phyloP scores from a whole-genome alignment of 1,140 invertebrate species.

The Drosophila ironensis region DNA sequence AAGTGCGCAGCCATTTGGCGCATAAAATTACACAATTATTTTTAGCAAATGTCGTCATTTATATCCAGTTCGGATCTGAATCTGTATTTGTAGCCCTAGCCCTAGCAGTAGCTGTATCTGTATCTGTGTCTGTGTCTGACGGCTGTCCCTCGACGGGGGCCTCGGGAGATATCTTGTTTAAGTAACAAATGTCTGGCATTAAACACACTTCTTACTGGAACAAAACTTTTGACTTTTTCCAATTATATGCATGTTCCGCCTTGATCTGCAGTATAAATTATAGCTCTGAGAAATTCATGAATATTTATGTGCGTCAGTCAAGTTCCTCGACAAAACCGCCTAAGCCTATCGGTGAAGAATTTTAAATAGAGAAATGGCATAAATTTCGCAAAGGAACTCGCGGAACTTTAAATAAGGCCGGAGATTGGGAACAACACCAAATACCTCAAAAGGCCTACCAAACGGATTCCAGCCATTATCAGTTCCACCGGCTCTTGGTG shows the following conservation, averaged over 20 bases:
- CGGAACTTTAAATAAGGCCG: no score
- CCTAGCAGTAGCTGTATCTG: background rate
- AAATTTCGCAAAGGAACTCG: no score
- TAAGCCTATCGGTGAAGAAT: background rate
- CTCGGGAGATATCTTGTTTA: background rate
- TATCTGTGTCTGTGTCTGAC: constrained; percentile 8
- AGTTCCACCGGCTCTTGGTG: no score
- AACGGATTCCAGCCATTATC: no score
- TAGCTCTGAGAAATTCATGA: constrained; percentile 7
- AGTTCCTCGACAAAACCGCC: background rate
- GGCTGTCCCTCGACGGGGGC: constrained; percentile 7
- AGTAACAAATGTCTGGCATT: constrained; percentile 2
- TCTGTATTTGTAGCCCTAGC: background rate
- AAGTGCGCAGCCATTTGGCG: constrained; percentile 48
- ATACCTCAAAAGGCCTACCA: no score
- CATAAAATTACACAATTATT: constrained; percentile 61
- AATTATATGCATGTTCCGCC: constrained; percentile 41
- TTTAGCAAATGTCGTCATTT: constrained; percentile 67
- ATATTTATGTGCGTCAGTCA: constrained; percentile 23
- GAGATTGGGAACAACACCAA: no score
- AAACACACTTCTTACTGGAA: constrained; percentile 1
- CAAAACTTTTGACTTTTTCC: constrained; percentile 12
- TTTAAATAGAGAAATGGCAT: background rate
- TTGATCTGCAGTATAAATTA: constrained; percentile 37
- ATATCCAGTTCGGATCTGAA: no score